Conservation (phyloP, 2,113 vertebrate species). For the Anolis sagrei region DNA sequence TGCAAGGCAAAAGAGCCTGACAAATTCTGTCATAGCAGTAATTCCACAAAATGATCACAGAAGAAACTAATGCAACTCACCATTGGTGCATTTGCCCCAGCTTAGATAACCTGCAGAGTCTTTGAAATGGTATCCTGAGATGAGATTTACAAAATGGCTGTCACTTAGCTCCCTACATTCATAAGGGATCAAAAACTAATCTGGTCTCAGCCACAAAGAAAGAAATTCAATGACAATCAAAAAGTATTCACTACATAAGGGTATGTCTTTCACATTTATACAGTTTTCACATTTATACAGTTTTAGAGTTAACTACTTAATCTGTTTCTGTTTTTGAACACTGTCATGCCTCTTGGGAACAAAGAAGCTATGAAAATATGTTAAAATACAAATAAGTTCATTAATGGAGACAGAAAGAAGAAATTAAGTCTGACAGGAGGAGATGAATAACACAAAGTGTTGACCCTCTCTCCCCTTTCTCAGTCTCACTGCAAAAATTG, state of each 20-base stretch:
- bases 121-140: constrained; percentile 33
- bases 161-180: constrained; percentile 39
- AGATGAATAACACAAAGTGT: background rate
- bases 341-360: constrained; percentile 14
- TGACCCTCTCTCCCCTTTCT: background rate
- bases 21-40: constrained; percentile 35
- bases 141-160: constrained; percentile 29
- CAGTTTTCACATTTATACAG: constrained; percentile 40
- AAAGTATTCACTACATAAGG: constrained; percentile 36
- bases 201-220: constrained; percentile 38
- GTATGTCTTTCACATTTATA: constrained; percentile 32
- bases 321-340: constrained; percentile 18
- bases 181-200: constrained; percentile 60
- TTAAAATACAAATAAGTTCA: constrained; percentile 46
- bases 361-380: constrained; percentile 26
- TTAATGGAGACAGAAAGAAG: constrained; percentile 33
- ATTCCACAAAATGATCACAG: constrained; percentile 41
- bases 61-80: constrained; percentile 29
- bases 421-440: constrained; percentile 41
- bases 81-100: constrained; percentile 35
- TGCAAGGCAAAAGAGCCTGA: constrained; percentile 49
- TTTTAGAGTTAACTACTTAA: constrained; percentile 42
- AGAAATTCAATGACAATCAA: constrained; percentile 41
- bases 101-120: constrained; percentile 7
- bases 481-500: constrained; percentile 45